A percentile compares a stretch with the other conserved stretches of the same genome.
Conservation (phyloP, 2,797 vertebrate genomes). For the Epinephelus awoara region DNA sequence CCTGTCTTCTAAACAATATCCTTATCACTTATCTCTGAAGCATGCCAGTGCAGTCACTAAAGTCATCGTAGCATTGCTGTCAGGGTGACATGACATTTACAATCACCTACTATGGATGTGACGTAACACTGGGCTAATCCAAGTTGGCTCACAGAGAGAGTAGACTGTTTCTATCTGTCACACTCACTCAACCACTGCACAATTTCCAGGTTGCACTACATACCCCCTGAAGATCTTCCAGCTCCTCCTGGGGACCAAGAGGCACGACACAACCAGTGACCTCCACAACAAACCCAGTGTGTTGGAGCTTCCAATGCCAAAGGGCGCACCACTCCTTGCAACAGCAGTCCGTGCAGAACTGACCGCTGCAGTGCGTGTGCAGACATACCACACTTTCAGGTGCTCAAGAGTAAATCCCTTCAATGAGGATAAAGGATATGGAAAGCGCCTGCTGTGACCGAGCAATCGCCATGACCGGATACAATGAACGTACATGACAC, state of each 20-base stretch:
- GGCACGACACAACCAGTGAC: constrained; percentile 48
- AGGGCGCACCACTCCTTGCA: neutral
- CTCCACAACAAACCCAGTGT: constrained; percentile 70
- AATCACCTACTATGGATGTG: constrained; percentile 32
- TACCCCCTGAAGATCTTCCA: constrained; percentile 74
- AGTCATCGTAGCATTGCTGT: constrained; percentile 11
- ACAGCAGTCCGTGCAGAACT: constrained; percentile 26
- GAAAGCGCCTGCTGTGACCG: constrained; percentile 36
- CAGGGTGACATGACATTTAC: constrained; percentile 43
- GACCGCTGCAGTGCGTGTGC: constrained; percentile 32
- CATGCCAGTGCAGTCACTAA: constrained; percentile 5
- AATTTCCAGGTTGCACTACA: constrained; percentile 45
- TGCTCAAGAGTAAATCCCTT: constrained; percentile 80
- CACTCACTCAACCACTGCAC: constrained; percentile 30
- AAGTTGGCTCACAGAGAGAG: constrained; percentile 33
- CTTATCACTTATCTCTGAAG: constrained; percentile 23
- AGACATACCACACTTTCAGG: constrained; percentile 45
- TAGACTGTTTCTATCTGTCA: constrained; percentile 22
- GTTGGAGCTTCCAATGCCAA: constrained; percentile 31
- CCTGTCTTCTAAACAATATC: neutral
- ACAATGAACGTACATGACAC: constrained; percentile 38
- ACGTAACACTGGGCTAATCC: constrained; percentile 50
- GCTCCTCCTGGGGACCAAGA: constrained; percentile 67
- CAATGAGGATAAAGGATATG: constrained; percentile 71
- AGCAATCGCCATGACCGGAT: constrained; percentile 51